Evolutionary conservation across 1,140 invertebrate genomes (phyloP), one percentile per base, ranked within the genome.

Genomic region (Bombus picipes): DNA sequence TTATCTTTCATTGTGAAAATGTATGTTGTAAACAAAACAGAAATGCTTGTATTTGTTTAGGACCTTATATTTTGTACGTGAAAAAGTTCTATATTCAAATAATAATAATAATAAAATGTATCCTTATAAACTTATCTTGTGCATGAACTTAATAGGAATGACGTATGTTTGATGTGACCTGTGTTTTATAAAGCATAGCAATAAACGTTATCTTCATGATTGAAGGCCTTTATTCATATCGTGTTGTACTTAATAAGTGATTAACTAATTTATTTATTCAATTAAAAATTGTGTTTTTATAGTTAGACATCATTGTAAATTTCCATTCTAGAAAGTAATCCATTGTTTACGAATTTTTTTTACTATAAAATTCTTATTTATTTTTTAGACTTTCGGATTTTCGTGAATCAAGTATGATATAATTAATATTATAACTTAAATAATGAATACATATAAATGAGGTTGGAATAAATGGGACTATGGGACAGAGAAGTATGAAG

Each of bases 141-240:
- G 82, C 57, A 84, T 84, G 70, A 87, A 83, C 76, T 80, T 76
- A 57, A 76, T 87, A 86, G 47, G 32, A 84, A 84, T 81, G 78
- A 83, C 57, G 77, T 81, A 87, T 81, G 85, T 66, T 87, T 83
- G 73, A 87, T 87, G 81, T 81, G 85, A 89, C 57, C 32, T 86
- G 75, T 87, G 82, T 86, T 88, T 79, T 89, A 82, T 81, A 74
- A 87, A 57, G 34, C 53, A 76, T 89, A 87, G 85, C 57, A 86
- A 87, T 86, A 87, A 85, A 87, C 65, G 84, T 82, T 77, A 88
- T 82, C 57, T 66, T 81, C 53, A 39, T 87, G 85, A 85, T 34
- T 68, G 32, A 66, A 53, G 13, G 28, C 13, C 10, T 62, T 53
- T 32, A 53, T 53, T 81, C 34, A 22, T 15, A 39, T 5, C 8